Evolutionary conservation across 2,888 invertebrate species (phyloP).

Genomic region (Amphiduros pacificus): DNA sequence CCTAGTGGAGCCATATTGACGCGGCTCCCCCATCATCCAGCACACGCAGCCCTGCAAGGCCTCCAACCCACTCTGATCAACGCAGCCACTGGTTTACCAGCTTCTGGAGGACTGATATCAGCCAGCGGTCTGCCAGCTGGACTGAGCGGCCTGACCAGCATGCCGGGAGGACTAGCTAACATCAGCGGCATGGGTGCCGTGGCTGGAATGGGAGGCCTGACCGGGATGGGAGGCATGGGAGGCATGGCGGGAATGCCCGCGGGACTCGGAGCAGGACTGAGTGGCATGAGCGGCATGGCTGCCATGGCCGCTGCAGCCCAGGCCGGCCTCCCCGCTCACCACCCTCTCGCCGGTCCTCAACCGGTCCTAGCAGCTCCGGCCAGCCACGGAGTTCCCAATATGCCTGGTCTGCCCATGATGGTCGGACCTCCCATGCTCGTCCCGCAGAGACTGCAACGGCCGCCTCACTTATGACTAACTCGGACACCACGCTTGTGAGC

Average conservation of each 20-base stretch:
- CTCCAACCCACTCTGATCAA: no score
- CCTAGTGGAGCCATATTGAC: no score
- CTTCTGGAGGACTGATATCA: no score
- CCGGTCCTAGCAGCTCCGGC: neutral
- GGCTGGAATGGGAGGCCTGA: no score
- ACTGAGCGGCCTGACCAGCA: no score
- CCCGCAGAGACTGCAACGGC: slow-evolving; percentile 10
- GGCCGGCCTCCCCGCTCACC: neutral
- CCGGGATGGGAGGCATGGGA: no score
- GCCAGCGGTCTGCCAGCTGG: no score
- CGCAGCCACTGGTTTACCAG: no score
- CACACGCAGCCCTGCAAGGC: neutral
- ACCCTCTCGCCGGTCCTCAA: neutral
- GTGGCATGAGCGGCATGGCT: neutral
- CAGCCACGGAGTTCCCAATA: neutral
- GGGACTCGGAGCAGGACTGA: slow-evolving; percentile 17
- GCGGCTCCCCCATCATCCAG: neutral
- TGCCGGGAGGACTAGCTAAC: no score
- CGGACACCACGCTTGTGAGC: no score
- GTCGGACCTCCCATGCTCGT: slow-evolving; percentile 1
- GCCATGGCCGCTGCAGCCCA: neutral
- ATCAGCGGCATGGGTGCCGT: no score
- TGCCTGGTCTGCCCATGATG: slow-evolving; percentile 8
- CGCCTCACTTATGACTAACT: slow-evolving; percentile 14
- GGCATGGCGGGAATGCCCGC: no score